Evolutionary conservation across 2,113 vertebrate genomes (phyloP), one percentile per base, ranked within the genome.

Genomic region (Nannospalax galili): DNA sequence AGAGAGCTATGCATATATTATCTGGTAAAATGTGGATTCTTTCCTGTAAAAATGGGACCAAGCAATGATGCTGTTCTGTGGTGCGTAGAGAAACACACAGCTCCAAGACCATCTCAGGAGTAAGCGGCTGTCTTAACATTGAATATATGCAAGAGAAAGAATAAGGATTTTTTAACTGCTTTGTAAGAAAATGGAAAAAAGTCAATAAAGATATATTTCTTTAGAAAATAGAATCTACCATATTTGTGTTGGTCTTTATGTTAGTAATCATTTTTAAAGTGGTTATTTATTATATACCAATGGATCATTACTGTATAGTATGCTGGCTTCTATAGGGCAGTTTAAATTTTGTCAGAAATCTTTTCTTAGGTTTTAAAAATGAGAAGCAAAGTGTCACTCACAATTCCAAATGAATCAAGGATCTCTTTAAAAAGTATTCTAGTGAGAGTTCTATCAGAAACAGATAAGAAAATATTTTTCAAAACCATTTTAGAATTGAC

Each of bases 161-260:
- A 94, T 97, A 96, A 26, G 64, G 48, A 79, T 97, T 97, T 98
- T 98, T 97, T 96, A 98, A 98, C 85, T 97, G 89, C 96, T 97
- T 98, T 97, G 88, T 98, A 98, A 97, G 96, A 97, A 98, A 98
- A 97, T 90, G 96, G 87, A 72, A 96, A 81, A 95, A 97, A 90
- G 89, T 90, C 97, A 98, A 98, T 98, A 98, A 98, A 98, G 94
- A 97, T 96, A 94, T 98, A 97, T 98, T 98, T 98, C 97, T 97
- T 98, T 98, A 98, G 97, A 97, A 98, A 97, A 96, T 92, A 96
- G 45, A 72, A 88, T 85, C 95, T 97, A 45, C 92, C 91, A 90
- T 81, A 85, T 94, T 92, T 96, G 94, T 95, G 20, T 92, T 97
- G 56, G 69, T 95, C 95, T 97, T 96, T 97, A 93, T 93, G 97